Evolutionary conservation across 2,113 vertebrate species (phyloP).

Genomic region (Oncorhynchus masou): DNA sequence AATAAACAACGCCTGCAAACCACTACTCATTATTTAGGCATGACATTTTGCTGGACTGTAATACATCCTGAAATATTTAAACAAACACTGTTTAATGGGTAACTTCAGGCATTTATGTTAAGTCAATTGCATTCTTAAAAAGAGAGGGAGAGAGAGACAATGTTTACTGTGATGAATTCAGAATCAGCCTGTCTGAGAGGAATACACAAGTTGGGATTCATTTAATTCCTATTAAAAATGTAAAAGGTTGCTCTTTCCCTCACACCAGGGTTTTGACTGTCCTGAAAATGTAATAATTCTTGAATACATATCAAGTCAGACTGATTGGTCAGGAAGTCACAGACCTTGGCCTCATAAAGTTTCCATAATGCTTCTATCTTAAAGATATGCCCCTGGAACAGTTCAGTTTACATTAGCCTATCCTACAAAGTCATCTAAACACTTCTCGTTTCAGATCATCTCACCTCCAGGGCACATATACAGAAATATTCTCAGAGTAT

Average conservation of each 20-base stretch:
- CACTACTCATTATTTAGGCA: slow-evolving; percentile 34
- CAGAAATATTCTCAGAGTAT: too few relatives aligned
- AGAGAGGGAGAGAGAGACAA: background rate
- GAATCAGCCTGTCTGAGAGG: background rate
- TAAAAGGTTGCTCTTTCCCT: background rate
- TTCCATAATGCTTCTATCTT: too few relatives aligned
- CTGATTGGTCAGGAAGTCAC: too few relatives aligned
- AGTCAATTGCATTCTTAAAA: background rate
- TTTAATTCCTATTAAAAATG: slow-evolving; percentile 23
- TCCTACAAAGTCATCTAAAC: too few relatives aligned
- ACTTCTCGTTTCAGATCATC: too few relatives aligned
- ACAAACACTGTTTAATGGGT: slow-evolving; percentile 17
- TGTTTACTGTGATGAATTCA: background rate
- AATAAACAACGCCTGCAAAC: background rate
- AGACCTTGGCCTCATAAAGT: too few relatives aligned
- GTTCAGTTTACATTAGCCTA: too few relatives aligned
- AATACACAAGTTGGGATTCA: slow-evolving; percentile 1
- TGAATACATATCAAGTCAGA: background rate
- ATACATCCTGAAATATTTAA: slow-evolving; percentile 35
- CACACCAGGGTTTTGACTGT: background rate
- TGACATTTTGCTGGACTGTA: slow-evolving; percentile 28
- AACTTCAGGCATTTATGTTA: slow-evolving; percentile 15
- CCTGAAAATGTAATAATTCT: slow-evolving; percentile 8
- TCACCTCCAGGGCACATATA: too few relatives aligned
- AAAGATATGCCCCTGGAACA: too few relatives aligned